phyloP scores from a whole-genome alignment of 2,797 vertebrate species.

The Pangasius sanitwongsei region DNA sequence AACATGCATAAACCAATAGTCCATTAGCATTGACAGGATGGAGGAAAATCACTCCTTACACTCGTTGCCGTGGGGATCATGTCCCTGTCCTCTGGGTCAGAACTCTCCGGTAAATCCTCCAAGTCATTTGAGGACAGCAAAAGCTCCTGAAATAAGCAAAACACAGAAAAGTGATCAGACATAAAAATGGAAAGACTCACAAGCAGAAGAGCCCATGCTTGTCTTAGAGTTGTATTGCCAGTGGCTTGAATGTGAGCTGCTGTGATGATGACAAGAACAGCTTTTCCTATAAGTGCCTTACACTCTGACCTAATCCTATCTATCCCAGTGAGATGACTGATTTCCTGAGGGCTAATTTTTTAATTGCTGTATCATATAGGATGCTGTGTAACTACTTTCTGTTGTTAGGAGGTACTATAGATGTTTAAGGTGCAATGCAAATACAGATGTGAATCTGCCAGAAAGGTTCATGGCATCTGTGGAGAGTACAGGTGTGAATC shows the following conservation, averaged over 20 bases:
- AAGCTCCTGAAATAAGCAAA: conserved; percentile 62
- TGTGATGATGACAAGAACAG: not conserved
- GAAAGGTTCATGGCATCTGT: not conserved
- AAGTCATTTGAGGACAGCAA: conserved; percentile 76
- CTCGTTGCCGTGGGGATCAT: conserved; percentile 44
- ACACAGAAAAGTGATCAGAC: conserved; percentile 12
- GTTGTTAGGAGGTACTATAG: not conserved
- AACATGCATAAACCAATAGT: not conserved
- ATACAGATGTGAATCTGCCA: not conserved
- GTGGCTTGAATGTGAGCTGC: not conserved
- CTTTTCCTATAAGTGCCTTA: not conserved
- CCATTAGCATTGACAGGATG: not conserved
- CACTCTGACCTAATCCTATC: not conserved
- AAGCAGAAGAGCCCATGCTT: conserved; percentile 9
- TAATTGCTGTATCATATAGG: not conserved
- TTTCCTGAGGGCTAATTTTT: not conserved
- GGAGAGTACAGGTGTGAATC: not conserved
- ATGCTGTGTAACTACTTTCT: not conserved
- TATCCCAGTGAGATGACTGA: not conserved
- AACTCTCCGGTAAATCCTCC: conserved; percentile 65
- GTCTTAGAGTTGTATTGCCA: not conserved
- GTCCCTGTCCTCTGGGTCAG: conserved; percentile 44
- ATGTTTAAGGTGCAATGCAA: not conserved
- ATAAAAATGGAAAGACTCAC: conserved; percentile 21
- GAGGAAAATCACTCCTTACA: conserved; percentile 58